phyloP scores from a whole-genome alignment of 2,888 invertebrate genomes.

The Volucella bombylans region DNA sequence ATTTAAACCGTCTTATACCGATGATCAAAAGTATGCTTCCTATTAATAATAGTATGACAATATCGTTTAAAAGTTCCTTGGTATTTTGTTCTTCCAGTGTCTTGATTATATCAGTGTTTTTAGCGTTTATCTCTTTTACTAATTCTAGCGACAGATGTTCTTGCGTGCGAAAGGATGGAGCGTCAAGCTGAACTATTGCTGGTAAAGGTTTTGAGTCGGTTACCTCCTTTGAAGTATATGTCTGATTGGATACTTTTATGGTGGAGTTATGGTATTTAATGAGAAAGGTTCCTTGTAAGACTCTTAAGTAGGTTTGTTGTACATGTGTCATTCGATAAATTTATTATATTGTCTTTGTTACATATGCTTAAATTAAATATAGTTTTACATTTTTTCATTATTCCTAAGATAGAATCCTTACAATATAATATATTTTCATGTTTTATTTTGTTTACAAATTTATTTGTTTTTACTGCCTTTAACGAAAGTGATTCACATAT shows the following conservation, averaged over 20 bases:
- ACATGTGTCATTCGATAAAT: slow-evolving; percentile 10
- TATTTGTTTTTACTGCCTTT: slow-evolving; percentile 47
- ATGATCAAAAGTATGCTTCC: background rate
- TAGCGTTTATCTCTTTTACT: slow-evolving; percentile 4
- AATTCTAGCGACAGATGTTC: slow-evolving; percentile 5
- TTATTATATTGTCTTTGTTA: slow-evolving; percentile 39
- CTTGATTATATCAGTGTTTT: background rate
- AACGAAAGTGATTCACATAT: slow-evolving; percentile 42
- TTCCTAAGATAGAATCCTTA: slow-evolving; percentile 33
- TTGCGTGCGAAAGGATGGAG: background rate
- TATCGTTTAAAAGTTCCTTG: background rate
- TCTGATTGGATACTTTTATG: background rate
- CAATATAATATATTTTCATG: slow-evolving; percentile 37
- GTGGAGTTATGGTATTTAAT: slow-evolving; percentile 10
- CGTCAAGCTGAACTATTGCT: slow-evolving; percentile 11
- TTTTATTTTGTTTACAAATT: slow-evolving; percentile 44
- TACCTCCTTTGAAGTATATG: background rate
- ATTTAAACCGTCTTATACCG: background rate
- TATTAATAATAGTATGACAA: background rate
- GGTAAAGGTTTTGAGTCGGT: slow-evolving; percentile 9
- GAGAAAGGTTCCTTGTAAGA: slow-evolving; percentile 3
- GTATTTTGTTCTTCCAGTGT: background rate
- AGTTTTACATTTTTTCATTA: slow-evolving; percentile 26
- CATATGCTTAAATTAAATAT: too few species aligned
- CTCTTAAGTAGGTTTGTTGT: slow-evolving; percentile 1